A percentile compares a stretch with the other conserved stretches of the same genome.
Evolutionary conservation across 2,113 vertebrate genomes (phyloP).

Genomic region (Nesospiza acunhae): DNA sequence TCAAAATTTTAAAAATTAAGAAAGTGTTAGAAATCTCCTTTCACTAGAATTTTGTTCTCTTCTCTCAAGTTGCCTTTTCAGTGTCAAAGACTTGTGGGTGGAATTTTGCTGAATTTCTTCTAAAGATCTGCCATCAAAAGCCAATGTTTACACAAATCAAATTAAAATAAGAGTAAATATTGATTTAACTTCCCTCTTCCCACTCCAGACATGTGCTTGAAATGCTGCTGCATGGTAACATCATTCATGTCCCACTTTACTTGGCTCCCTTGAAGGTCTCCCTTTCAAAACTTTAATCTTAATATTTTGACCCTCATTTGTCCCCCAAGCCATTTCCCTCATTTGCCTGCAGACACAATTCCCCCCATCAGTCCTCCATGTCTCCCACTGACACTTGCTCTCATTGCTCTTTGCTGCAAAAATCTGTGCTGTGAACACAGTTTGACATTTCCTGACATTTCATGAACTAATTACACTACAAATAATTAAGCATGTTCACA

Average conservation of each 20-base stretch:
- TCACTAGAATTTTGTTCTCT: not conserved
- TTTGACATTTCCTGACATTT: slow-evolving; percentile 88
- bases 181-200: slow-evolving; percentile 15
- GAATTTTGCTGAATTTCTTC: slow-evolving; percentile 1
- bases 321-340: slow-evolving; percentile 61
- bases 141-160: slow-evolving; percentile 27
- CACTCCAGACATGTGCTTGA: not conserved
- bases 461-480: slow-evolving; percentile 91
- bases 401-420: slow-evolving; percentile 71
- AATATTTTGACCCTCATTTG: slow-evolving; percentile 74
- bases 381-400: slow-evolving; percentile 81
- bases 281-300: slow-evolving; percentile 68
- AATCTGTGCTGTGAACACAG: slow-evolving; percentile 79
- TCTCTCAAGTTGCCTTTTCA: not conserved
- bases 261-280: slow-evolving; percentile 9
- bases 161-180: slow-evolving; percentile 19
- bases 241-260: slow-evolving; percentile 12
- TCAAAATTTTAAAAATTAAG: not conserved
- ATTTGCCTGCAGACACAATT: slow-evolving; percentile 66
- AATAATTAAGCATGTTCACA: slow-evolving; percentile 93
- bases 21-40: not conserved
- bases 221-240: not conserved
- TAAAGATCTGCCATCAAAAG: not conserved
- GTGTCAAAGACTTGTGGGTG: not conserved
- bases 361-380: slow-evolving; percentile 67